Base-by-base conservation (phyloP, 1,140 invertebrate genomes). In the Mylabris phalerata region DNA sequence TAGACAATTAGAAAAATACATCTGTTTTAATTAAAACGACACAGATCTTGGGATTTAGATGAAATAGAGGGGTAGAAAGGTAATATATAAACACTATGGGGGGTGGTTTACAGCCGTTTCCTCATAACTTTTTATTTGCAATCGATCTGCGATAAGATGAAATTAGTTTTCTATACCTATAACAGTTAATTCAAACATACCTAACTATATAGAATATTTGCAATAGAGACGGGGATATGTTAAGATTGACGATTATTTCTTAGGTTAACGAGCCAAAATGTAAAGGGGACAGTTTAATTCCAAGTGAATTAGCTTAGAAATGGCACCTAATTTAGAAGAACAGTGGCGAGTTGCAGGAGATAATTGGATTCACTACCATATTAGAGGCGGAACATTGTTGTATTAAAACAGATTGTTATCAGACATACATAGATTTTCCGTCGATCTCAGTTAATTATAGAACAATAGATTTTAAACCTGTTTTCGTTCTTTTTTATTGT, bases 21-120 rank as follows among this genome's bases (percentile, higher is more conserved):
- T 65, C 63, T 65, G 63, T 65, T 64, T 61, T 64, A 64, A 61
- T 59, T 59, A 64, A 44, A 49, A 50, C 57, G 62, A 58, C 57
- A 57, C 50, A 52, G 52, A 47, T 46, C 40, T 47, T 9, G 58
- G 57, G 55, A 52, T 54, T 57, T 59, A 32, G 32, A 32, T 32
- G 32, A 7, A 32, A 32, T 32, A 32, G 32, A 32, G 32, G 32
- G 32, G 32, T 32, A 32, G 32, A 4, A 32, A 32, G 32, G 32
- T 32, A 32, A 32, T 32, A 32, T 32, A 32, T 32, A 32, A 32
- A 32, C 32, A 32, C 32, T 32, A 7, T 32, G 7, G 32, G 32
- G 32, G 32, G 32, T 32, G 19, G 19, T 19, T 19, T 32, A 32
- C 32, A 32, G 32, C 32, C 32, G 32, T 32, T 32, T 32, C 32